phyloP scores from a whole-genome alignment of 2,113 vertebrate species.

The Campylomormyrus numenius region DNA sequence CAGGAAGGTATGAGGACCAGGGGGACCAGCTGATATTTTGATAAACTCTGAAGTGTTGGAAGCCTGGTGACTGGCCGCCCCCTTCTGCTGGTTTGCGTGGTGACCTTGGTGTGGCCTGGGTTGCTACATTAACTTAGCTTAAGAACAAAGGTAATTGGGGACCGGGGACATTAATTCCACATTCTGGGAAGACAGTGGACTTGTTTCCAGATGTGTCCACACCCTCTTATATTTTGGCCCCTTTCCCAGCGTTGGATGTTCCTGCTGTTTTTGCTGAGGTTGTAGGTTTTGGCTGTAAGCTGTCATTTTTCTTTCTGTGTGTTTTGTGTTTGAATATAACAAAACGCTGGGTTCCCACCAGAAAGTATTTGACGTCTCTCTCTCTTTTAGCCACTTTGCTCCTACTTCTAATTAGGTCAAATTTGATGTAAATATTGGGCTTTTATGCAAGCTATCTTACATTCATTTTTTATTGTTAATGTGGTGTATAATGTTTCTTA shows the following conservation, averaged over 20 bases:
- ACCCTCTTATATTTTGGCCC: neutral
- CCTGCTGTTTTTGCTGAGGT: neutral
- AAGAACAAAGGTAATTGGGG: neutral
- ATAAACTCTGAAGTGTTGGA: neutral
- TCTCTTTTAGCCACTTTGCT: neutral
- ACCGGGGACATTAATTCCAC: neutral
- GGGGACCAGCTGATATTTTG: neutral
- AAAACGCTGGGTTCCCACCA: neutral
- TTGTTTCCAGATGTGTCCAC: constrained; percentile 2
- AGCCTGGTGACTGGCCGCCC: neutral
- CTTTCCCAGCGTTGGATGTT: neutral
- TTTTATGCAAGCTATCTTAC: neutral
- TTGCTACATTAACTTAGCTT: neutral
- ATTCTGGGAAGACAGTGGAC: constrained; percentile 1
- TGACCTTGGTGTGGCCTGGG: neutral
- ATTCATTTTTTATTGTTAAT: neutral
- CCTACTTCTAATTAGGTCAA: neutral
- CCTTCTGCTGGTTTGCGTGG: neutral
- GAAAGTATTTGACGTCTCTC: neutral
- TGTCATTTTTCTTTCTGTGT: neutral
- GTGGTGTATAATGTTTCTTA: neutral
- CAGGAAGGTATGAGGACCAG: neutral
- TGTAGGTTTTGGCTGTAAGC: neutral
- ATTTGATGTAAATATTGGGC: neutral
- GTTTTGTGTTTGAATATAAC: neutral